Evolutionary conservation across 2,888 invertebrate genomes (phyloP), one percentile per base, ranked within the genome.

Genomic region (Linnaemya vulpina): DNA sequence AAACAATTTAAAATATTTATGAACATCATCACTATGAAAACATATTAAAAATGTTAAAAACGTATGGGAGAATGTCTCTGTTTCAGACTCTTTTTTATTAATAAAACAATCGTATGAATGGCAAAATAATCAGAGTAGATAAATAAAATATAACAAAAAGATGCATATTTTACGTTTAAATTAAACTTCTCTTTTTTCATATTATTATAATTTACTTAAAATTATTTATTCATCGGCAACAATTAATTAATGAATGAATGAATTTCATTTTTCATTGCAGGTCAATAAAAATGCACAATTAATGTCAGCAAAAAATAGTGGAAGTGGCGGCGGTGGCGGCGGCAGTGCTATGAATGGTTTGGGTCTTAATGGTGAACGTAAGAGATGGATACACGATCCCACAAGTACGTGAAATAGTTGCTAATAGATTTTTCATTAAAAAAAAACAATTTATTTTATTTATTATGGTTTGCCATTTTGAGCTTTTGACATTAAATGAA

Each of bases 371-470:
- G 94, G 94, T 62, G 95, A 95, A 89, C 95, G 95, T 92, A 96
- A 96, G 90, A 93, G 94, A 89, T 96, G 96, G 96, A 95, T 96
- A 90, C 95, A 95, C 90, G 96, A 96, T 92, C 96, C 96, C 40
- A 94, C 95, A 91, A 96, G 96, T 96, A 92, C 95, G 95, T 94
- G 86, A 43, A 55, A 17, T 4, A 53, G 11, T 30, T 17, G 4
- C 0, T 15, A 17, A 20, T 10, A 35, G 2, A 22, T 68, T 35
- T 43, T 9, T 30, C 17, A 17, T 38, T 35, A 1, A 5, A n/a
- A 7, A 65, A 25, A 65, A 20, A 20, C 35, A 15, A 58, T 17
- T 35, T n/a, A n/a, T 62, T 40, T 62, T 40, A 20, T 13, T 58
- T 58, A 8, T 11, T 25, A 3, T 58, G 11, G 3, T 38, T 62